phyloP scores from a whole-genome alignment of 1,140 invertebrate genomes.

The Probaryconus sp. region DNA sequence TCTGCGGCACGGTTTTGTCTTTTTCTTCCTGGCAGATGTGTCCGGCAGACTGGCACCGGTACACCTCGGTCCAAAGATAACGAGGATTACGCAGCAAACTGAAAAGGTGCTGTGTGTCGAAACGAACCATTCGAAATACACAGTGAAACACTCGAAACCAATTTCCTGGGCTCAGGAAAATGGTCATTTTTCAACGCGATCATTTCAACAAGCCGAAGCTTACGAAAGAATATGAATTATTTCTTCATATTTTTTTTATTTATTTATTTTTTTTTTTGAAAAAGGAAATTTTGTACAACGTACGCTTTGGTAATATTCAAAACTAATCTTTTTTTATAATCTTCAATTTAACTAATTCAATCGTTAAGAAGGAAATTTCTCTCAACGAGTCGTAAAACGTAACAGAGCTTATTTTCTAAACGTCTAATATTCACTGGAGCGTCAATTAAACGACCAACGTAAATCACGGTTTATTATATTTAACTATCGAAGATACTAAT shows the following conservation, averaged over 20 bases:
- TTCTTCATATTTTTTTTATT: too few species aligned
- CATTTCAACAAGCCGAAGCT: too few species aligned
- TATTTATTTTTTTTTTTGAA: too few species aligned
- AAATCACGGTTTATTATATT: conserved; percentile 8
- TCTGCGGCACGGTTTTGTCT: conserved; percentile 36
- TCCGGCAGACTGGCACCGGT: conserved; percentile 26
- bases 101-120: conserved; percentile 26
- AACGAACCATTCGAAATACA: conserved; percentile 14
- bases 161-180: conserved; percentile 8
- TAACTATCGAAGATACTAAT: neutral
- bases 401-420: neutral
- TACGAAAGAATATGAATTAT: too few species aligned
- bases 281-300: too few species aligned
- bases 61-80: conserved; percentile 50
- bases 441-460: conserved; percentile 4
- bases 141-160: neutral
- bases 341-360: conserved; percentile 6
- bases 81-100: conserved; percentile 41
- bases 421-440: conserved; percentile 2
- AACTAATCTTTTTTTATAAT: too few species aligned
- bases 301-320: too few species aligned
- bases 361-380: conserved; percentile 11
- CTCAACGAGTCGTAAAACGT: neutral
- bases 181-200: too few species aligned
- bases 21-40: conserved; percentile 58